Base-by-base conservation (phyloP, 1,140 invertebrate genomes). In the Drosophila littoralis region DNA sequence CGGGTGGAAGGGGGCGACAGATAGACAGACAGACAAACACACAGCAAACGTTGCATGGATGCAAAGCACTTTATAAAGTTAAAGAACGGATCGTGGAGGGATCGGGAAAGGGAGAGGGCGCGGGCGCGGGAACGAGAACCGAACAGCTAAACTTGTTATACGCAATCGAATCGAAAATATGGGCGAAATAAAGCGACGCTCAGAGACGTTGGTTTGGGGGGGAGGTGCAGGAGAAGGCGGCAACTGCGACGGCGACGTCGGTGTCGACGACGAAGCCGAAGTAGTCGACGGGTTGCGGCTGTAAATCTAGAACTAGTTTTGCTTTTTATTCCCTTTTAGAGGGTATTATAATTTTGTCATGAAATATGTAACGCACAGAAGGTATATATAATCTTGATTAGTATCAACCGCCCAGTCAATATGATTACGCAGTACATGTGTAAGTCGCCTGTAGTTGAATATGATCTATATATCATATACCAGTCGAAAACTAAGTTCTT, bases 301-400 rank as follows among this genome's bases (percentile, higher is more conserved):
- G 84, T 81, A 84, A 85, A 88, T 91, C 80, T 91, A 91, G 88
- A 91, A 91, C 88, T 91, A 88, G 88, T 91, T 91, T 90, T 90
- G 42, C 64, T 69, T 81, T 75, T 63, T 59, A 58, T 15, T 7
- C 9, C 38, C 36, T 35, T 48, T n/a, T 63, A n/a, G 22, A 28
- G 22, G 5, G 22, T 5, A 28, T 28, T 28, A 28, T 28, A 28
- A 28, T 5, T 5, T 0, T 28, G 5, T 28, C 4, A 28, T 28
- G 0, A 5, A 5, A 5, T 28, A 5, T 28, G 22, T 28, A 28
- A 28, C 22, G 22, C 22, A 5, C 0, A 28, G 22, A 28, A 28
- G 3, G 22, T 28, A 28, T 28, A 28, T 28, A 28, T 5, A 28
- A 1, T 22, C 22, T 22, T 22, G 3, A 22, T 22, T 3, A 1